Conservation (phyloP, 2,888 invertebrate species). For the Melieria crassipennis region DNA sequence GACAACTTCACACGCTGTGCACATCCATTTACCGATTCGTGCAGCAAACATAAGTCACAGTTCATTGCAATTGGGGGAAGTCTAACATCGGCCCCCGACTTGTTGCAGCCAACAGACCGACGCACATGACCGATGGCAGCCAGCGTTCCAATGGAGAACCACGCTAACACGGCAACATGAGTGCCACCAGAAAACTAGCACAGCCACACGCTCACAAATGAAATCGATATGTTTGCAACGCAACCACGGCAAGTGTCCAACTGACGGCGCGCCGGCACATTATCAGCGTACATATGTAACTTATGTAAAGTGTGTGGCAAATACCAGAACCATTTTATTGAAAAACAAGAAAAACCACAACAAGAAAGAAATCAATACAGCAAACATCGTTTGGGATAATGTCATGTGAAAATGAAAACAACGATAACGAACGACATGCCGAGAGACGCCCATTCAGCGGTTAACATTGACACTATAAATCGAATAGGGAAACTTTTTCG, state of each 20-base stretch:
- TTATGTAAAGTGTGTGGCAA: constrained; percentile 1
- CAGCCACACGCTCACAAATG: constrained; percentile 3
- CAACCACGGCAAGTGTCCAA: not conserved
- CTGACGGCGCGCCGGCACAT: not conserved
- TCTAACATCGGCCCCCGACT: no score
- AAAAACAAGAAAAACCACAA: constrained; percentile 6
- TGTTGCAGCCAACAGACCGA: no score
- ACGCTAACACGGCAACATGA: not conserved
- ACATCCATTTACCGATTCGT: no score
- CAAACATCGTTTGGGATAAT: not conserved
- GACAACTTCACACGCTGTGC: no score
- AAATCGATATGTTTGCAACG: constrained; percentile 31
- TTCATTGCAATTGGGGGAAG: no score
- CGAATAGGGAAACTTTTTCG: not conserved
- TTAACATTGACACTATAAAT: constrained; percentile 8
- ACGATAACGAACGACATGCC: not conserved
- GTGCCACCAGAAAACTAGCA: constrained; percentile 12
- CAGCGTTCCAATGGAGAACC: no score
- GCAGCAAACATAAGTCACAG: no score
- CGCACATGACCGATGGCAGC: no score
- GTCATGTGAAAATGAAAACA: not conserved
- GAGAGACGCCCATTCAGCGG: not conserved
- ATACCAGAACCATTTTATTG: not conserved
- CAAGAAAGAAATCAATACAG: constrained; percentile 4
- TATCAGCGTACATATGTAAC: not conserved